Percentiles rank a stretch among this genome's conserved stretches.
Evolutionary conservation across 2,797 vertebrate genomes (phyloP).

Genomic region (Decapterus maruadsi): DNA sequence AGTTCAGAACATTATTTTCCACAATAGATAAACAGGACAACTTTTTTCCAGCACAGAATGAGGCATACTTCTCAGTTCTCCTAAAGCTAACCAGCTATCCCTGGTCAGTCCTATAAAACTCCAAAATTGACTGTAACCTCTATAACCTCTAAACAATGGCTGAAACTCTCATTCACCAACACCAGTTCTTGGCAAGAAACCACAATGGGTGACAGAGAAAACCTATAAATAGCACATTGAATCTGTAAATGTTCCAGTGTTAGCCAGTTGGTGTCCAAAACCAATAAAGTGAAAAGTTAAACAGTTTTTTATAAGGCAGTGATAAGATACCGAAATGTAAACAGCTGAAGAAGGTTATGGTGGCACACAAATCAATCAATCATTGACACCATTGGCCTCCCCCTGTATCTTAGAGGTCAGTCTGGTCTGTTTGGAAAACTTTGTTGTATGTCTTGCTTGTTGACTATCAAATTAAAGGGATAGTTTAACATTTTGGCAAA

Average conservation of each 20-base stretch:
- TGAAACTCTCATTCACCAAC: too few relatives aligned
- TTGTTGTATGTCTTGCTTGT: not conserved
- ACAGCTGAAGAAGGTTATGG: not conserved
- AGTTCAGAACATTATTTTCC: not conserved
- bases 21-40: not conserved
- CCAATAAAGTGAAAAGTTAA: too few relatives aligned
- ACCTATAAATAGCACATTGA: too few relatives aligned
- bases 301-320: not conserved
- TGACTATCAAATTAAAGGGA: not conserved
- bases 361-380: slow-evolving; percentile 1
- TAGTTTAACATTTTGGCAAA: too few relatives aligned
- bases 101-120: too few relatives aligned
- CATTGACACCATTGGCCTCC: not conserved
- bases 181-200: too few relatives aligned
- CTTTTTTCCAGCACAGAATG: not conserved
- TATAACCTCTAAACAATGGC: too few relatives aligned
- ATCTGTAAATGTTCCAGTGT: not conserved
- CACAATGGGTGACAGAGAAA: too few relatives aligned
- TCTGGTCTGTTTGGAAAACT: not conserved
- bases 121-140: too few relatives aligned
- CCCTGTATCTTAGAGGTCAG: not conserved
- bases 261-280: not conserved
- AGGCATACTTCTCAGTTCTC: too few relatives aligned
- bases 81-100: too few relatives aligned
- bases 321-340: not conserved